phyloP scores from a whole-genome alignment of 2,113 vertebrate genomes.

The Trochalopteron elliotii region DNA sequence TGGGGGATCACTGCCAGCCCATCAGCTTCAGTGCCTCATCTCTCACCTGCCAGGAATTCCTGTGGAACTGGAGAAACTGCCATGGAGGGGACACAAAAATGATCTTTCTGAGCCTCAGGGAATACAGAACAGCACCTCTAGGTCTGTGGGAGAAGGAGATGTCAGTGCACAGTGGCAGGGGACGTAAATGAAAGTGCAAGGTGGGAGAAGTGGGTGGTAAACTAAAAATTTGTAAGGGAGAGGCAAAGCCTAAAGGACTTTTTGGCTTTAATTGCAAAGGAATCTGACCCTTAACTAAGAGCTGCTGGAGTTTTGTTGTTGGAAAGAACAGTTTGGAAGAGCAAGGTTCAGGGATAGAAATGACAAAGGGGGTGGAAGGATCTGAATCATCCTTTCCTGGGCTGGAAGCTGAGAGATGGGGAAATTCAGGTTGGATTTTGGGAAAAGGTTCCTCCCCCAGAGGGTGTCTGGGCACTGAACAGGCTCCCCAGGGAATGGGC shows the following conservation, averaged over 20 bases:
- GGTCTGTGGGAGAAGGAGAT: not conserved
- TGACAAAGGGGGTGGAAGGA: not conserved
- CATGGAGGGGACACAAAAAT: not conserved
- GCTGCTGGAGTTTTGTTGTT: not conserved
- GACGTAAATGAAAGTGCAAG: not conserved
- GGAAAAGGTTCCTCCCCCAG: not conserved
- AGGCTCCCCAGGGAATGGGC: not conserved
- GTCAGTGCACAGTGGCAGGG: not conserved
- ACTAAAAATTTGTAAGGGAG: not conserved
- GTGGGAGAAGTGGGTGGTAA: not conserved
- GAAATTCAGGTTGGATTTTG: not conserved
- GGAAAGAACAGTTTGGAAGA: not conserved
- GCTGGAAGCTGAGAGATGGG: not conserved
- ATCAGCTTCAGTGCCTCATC: not conserved
- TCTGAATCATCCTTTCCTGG: not conserved
- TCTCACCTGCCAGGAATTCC: not conserved
- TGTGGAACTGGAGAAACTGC: not conserved
- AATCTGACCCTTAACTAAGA: not conserved
- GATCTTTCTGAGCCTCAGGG: not conserved
- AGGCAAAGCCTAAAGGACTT: not conserved
- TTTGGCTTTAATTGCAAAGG: not conserved
- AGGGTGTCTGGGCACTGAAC: rapidly evolving
- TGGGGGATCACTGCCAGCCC: not conserved
- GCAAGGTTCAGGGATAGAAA: not conserved
- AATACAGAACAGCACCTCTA: not conserved